Base-by-base conservation (phyloP, 2,888 invertebrate species). In the Parnassius glacialis region DNA sequence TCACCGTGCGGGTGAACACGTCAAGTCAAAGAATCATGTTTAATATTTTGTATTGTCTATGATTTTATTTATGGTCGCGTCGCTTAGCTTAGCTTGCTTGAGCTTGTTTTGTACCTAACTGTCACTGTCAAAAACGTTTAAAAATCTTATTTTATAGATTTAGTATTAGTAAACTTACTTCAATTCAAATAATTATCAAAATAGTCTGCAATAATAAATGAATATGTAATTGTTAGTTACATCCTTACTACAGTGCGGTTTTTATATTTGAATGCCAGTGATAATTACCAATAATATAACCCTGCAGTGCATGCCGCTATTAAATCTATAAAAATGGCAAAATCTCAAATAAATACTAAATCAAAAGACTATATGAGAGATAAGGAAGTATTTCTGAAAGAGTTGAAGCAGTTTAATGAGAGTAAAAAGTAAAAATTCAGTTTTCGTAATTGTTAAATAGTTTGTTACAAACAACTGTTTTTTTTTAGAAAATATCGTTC, bases 321-420 rank as follows among this genome's bases (percentile, higher is more conserved):
- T 45, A 56, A 66, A 66, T 65, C 53, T 63, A 54, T 59, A 68
- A 84, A 75, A 85, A 92, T 92, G 92, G 85, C 91, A 66, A 92
- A 92, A 85, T 78, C 79, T 66, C 90, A 90, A 83, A 84, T 92
- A 83, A 91, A 90, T 79, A 87, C 84, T 2, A 90, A 88, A 74
- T 92, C 95, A 73, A 94, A 94, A 85, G 93, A 94, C 78, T 96
- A 96, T 92, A 90, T 94, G 79, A 94, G 94, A 83, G 96, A 97
- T 90, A 94, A 94, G 79, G 95, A 95, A 75, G 93, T 93, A 72
- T 97, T 97, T 92, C 88, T 97, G 70, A 94, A 95, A 84, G 97
- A 97, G 80, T 93, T 98, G 75, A 95, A 95, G 78, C 96, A 96
- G 83, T 98, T 98, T 83, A 97, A 98, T 87, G 97, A 97, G 71